Conservation (phyloP, 2,888 invertebrate species). For the Neria commutata region DNA sequence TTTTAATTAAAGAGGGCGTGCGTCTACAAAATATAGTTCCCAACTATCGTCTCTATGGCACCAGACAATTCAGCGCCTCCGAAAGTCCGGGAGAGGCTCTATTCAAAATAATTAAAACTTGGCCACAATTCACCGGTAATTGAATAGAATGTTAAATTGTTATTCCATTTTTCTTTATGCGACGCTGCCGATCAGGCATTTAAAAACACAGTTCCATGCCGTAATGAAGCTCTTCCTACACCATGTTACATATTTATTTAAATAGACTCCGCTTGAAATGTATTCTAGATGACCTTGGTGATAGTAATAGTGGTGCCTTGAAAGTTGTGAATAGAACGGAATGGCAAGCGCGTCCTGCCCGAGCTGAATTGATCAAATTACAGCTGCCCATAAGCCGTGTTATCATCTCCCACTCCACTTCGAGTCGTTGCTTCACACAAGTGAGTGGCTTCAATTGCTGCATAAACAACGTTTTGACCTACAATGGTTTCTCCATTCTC, state of each 20-base stretch:
- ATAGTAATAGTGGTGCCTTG: too few relatives aligned
- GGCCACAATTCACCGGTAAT: conserved; percentile 68
- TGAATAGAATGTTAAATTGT: too few relatives aligned
- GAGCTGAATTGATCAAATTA: conserved; percentile 35
- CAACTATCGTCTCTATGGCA: conserved; percentile 73
- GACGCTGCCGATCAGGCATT: too few relatives aligned
- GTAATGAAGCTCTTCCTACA: too few relatives aligned
- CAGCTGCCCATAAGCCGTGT: conserved; percentile 64
- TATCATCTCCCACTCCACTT: conserved; percentile 71
- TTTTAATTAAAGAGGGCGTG: conserved; percentile 70
- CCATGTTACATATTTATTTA: too few relatives aligned
- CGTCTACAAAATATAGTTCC: conserved; percentile 66
- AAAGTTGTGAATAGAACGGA: background rate
- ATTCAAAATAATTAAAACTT: conserved; percentile 68
- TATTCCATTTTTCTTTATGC: too few relatives aligned
- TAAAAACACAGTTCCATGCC: too few relatives aligned
- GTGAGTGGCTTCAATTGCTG: too few relatives aligned
- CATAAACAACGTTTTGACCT: too few relatives aligned
- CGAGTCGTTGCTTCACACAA: conserved; percentile 66
- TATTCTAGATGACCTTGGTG: too few relatives aligned
- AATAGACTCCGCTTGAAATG: too few relatives aligned
- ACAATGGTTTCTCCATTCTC: background rate
- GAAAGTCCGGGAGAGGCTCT: conserved; percentile 74
- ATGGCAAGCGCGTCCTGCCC: background rate
- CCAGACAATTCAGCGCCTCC: conserved; percentile 71